Percentiles rank a stretch among this genome's conserved stretches.
These are phyloP conservation scores for Cirrhinus molitorella DNA, from an alignment of 2,797 vertebrate genomes.

Conservation along the genomic window DNA sequence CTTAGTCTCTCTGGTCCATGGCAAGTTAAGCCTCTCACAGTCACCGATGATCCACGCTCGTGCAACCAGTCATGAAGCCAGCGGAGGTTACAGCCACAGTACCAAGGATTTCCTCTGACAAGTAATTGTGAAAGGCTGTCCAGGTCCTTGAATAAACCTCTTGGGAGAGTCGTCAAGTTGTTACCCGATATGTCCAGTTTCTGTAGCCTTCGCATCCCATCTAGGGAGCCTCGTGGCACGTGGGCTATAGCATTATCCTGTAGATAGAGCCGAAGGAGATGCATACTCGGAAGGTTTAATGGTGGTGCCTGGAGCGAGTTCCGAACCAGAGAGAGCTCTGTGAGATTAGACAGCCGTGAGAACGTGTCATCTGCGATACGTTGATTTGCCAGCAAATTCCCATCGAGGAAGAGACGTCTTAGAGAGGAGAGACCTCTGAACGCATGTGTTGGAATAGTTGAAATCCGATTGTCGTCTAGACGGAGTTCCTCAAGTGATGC, in stretches of 20 bases:
- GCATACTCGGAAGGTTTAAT: constrained; percentile 85
- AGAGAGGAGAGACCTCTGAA: constrained; percentile 90
- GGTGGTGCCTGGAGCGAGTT: constrained; percentile 91
- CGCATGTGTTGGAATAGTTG: constrained; percentile 91
- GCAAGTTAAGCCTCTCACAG: constrained; percentile 90
- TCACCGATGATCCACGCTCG: constrained; percentile 82
- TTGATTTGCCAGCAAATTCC: constrained; percentile 94
- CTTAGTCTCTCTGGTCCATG: constrained; percentile 88
- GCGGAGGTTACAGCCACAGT: constrained; percentile 91
- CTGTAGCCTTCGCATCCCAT: constrained; percentile 88
- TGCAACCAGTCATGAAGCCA: constrained; percentile 94
- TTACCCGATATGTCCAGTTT: constrained; percentile 92
- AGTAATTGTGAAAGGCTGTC: constrained; percentile 89
- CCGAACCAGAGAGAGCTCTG: constrained; percentile 91
- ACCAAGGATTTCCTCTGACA: constrained; percentile 93
- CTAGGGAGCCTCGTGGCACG: constrained; percentile 85
- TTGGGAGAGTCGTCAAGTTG: constrained; percentile 91
- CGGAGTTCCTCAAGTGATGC: constrained; percentile 92
- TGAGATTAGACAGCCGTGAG: constrained; percentile 88
- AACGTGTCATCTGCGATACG: constrained; percentile 94
- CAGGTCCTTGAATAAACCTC: constrained; percentile 89
- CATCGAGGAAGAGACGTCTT: constrained; percentile 91
- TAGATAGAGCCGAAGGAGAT: constrained; percentile 87
- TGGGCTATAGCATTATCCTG: constrained; percentile 95
- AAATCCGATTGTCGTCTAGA: constrained; percentile 94